Evolutionary conservation across 23 tunicate species (phyloP).

Genomic region (Trididemnum clinides): DNA sequence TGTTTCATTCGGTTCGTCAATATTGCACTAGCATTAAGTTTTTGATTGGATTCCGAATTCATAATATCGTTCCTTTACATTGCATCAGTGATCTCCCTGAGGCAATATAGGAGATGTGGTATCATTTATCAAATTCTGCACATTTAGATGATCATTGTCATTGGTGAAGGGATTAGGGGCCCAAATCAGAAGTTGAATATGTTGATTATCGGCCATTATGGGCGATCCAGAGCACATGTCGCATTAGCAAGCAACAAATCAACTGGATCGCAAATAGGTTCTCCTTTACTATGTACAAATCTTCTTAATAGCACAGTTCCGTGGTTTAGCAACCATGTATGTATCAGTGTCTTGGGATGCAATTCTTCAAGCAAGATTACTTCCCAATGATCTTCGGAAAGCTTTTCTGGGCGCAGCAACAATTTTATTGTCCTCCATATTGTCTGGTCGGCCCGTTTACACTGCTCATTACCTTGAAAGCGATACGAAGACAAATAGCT

Average conservation of each 20-base stretch:
- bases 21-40: too few relatives aligned
- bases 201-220: slow-evolving; percentile 20
- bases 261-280: slow-evolving; percentile 27
- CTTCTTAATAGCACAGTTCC: slow-evolving; percentile 14
- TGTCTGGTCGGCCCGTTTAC: slow-evolving; percentile 10
- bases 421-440: slow-evolving; percentile 23
- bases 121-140: too few relatives aligned
- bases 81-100: too few relatives aligned
- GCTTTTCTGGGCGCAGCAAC: background rate
- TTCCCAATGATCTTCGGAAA: background rate
- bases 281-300: slow-evolving; percentile 28
- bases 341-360: background rate
- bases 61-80: too few relatives aligned
- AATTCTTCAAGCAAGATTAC: background rate
- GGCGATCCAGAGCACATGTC: background rate
- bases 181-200: slow-evolving; percentile 32
- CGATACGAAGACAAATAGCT: slow-evolving; percentile 8
- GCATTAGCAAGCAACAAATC: slow-evolving; percentile 8
- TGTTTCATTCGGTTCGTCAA: too few relatives aligned
- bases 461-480: slow-evolving; percentile 8
- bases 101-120: too few relatives aligned
- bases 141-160: too few relatives aligned
- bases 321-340: background rate
- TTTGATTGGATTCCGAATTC: too few relatives aligned
- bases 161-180: too few relatives aligned